Evolutionary conservation across 2,888 invertebrate genomes (phyloP), one percentile per base, ranked within the genome.

Genomic region (Allophyes oxyacanthae): DNA sequence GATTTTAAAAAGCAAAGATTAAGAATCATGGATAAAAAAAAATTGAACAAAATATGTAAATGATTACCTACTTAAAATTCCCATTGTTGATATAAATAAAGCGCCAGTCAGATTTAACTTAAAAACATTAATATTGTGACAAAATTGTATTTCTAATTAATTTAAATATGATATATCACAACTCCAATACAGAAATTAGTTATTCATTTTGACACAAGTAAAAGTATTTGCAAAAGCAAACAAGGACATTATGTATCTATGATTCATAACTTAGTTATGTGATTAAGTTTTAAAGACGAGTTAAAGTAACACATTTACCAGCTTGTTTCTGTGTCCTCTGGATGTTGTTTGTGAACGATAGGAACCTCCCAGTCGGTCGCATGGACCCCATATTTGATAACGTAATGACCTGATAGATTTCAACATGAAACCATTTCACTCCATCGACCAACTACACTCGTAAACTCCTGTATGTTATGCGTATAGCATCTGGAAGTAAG

Each of bases 301-400:
- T 34, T 28, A 38, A 40, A 36, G 44, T 58, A 30, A 30, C 8
- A 42, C 78, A 92, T 85, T 88, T 82, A 84, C 95, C 94, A 83
- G 94, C 74, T 83, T 94, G 95, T 81, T 95, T 95, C 74, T 91
- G 93, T 64, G 91, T 82, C 75, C 95, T 92, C 77, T 95, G 95
- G 75, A 95, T 95, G 82, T 95, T 95, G 77, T 94, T 95, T 9
- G 95, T 88, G 79, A 95, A 95, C 41, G 95, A 95, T 73, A 95
- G 89, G 81, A 95, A 95, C 79, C 95, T 89, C 83, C 95, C 95
- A 65, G 94, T 94, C 78, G 95, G 95, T 81, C 95, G 94, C 91
- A 95, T 94, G 76, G 95, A 95, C 81, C 95, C 95, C 95, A 95
- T 95, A 75, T 85, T 90, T 76, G 44, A 40, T 66, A 62, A 64